A percentile compares a stretch with the other conserved stretches of the same genome.
Conservation (phyloP, 2,888 invertebrate species). For the Chironomus riparius region DNA sequence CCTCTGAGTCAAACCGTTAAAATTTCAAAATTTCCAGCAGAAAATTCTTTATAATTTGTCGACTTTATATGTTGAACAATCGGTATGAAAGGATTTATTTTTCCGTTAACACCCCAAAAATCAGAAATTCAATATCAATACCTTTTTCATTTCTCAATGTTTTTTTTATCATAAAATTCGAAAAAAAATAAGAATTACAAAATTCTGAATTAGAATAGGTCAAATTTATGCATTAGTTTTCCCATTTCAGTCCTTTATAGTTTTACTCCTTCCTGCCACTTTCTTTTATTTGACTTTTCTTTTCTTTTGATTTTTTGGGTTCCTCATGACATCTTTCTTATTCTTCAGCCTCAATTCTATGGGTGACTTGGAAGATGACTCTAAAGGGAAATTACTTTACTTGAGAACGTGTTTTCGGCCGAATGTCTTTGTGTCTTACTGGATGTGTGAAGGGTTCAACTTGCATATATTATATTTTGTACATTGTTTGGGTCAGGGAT, state of each 20-base stretch:
- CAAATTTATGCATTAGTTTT: background rate
- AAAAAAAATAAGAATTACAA: background rate
- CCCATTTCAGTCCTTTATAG: background rate
- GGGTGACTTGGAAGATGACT: background rate
- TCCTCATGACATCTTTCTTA: background rate
- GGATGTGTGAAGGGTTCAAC: no score
- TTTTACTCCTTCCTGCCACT: background rate
- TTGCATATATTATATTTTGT: no score
- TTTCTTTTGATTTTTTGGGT: background rate
- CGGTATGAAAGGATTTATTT: background rate
- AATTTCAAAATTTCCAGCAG: no score
- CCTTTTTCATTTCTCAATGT: background rate
- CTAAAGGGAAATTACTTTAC: background rate
- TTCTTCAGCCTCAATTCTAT: background rate
- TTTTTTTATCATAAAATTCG: background rate
- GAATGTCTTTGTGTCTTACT: no score
- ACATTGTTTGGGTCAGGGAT: no score
- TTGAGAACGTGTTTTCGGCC: background rate
- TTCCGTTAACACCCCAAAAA: background rate
- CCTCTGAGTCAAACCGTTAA: no score
- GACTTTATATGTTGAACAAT: no score
- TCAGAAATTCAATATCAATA: background rate
- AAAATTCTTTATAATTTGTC: background rate
- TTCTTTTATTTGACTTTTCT: background rate
- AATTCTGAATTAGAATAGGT: background rate